Percentiles rank a stretch among this genome's conserved stretches.
These are phyloP conservation scores for Eulemur rufifrons DNA, from an alignment of 2,113 vertebrate genomes.

Conservation along the genomic window DNA sequence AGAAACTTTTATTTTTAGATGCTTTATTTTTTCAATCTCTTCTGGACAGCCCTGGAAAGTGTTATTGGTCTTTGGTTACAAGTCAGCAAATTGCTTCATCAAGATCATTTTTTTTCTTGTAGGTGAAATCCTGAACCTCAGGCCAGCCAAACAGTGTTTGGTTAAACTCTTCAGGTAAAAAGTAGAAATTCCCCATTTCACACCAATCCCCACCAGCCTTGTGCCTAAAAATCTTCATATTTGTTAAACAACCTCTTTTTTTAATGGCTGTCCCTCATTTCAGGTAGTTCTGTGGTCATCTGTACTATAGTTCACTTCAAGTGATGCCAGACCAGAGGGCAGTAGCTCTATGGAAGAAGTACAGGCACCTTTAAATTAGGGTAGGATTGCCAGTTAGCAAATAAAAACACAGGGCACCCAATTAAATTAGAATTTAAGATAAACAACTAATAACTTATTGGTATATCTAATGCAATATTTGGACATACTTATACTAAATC, in stretches of 20 bases:
- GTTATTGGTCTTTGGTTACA: background rate
- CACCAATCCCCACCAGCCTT: background rate
- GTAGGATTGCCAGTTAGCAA: background rate
- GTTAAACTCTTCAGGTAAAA: background rate
- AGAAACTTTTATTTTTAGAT: background rate
- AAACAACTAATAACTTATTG: background rate
- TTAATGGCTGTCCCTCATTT: background rate
- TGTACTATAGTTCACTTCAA: background rate
- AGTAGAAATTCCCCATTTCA: background rate
- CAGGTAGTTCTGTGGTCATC: background rate
- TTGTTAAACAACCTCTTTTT: background rate
- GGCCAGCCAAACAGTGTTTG: background rate
- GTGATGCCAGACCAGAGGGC: background rate
- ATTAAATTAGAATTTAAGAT: slow-evolving; percentile 13
- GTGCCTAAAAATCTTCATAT: background rate
- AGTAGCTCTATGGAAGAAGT: background rate
- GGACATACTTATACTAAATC: background rate
- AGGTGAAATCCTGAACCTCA: background rate
- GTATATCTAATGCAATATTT: background rate
- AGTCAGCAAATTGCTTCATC: background rate
- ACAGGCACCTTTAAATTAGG: background rate
- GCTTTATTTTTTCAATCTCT: background rate
- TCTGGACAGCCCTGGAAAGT: background rate
- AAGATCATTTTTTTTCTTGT: background rate
- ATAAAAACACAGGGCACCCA: background rate